Evolutionary conservation across 2,888 invertebrate genomes (phyloP), one percentile per base, ranked within the genome.

Genomic region (Oscheius sp.): DNA sequence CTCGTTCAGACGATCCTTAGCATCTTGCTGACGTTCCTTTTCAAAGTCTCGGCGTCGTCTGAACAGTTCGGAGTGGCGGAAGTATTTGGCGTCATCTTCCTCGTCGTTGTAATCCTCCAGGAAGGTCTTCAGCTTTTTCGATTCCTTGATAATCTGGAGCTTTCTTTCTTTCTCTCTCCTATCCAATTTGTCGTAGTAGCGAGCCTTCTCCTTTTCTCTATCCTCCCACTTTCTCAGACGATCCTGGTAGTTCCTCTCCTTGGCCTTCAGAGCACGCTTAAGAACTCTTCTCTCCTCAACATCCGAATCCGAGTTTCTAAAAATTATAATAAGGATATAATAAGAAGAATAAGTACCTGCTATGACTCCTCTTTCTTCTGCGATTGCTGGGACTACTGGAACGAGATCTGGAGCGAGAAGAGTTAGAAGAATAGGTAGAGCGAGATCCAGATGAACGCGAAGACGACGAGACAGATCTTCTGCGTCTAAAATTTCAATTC

Each of bases 51-150:
- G 94, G 74, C 96, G 92, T n/a, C 97, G 92, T 78, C 95, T 93
- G 89, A 94, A 94, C 82, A 99, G 91, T 90, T 96, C 95, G 89
- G 95, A 93, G 73, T 95, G 70, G 71, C 95, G 96, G 92, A 97
- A 99, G 91, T 95, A 99, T 91, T 97, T 97, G 65, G 94, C 92
- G 90, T 99, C 99, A 90, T 98, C 96, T 70, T 96, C 92, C 90
- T 97, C 96, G 90, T 99, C 99, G 89, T 98, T 97, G 89, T 99
- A 99, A 90, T 99, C 98, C 91, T 99, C 99, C 2, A 99, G 92
- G 90, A 99, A 99, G 91, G 97, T 96, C 90, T 96, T 96, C 72
- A 99, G 92, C 58, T 95, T 92, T 91, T 95, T 94, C 0, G 96
- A 96, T 91, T 99, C 98, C 76, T 93, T 93, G 47, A 83, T 82